Evolutionary conservation across 2,797 vertebrate genomes (phyloP).

Genomic region (Sus cebifrons): DNA sequence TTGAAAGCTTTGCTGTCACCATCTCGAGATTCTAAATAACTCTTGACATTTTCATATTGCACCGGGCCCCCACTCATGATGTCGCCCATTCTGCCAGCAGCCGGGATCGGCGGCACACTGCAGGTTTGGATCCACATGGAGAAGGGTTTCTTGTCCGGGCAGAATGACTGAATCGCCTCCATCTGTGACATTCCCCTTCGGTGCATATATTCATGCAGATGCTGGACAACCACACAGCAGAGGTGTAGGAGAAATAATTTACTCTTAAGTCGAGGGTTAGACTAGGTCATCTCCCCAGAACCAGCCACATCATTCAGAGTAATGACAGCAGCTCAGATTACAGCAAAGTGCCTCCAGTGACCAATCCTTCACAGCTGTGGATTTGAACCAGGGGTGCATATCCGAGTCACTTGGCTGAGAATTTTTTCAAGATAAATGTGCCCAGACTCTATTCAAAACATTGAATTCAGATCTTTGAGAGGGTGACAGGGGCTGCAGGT

Average conservation of each 20-base stretch:
- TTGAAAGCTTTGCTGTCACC: not conserved
- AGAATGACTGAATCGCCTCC: not conserved
- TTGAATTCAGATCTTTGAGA: not conserved
- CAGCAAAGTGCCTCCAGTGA: not conserved
- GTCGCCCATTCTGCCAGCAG: not conserved
- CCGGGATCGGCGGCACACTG: not conserved
- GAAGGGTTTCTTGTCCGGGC: not conserved
- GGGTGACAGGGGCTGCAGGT: not conserved
- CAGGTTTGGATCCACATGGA: not conserved
- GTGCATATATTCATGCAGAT: not conserved
- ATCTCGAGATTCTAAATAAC: not conserved
- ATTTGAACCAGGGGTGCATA: not conserved
- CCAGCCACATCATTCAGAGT: not conserved
- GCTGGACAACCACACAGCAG: not conserved
- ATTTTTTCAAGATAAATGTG: not conserved
- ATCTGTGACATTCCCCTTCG: not conserved
- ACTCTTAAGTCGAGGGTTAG: constrained; percentile 3
- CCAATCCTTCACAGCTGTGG: not conserved
- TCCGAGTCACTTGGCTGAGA: not conserved
- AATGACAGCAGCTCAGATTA: constrained; percentile 12
- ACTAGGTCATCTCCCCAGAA: not conserved
- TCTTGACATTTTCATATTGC: not conserved
- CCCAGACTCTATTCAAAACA: not conserved
- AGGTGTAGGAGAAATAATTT: constrained; percentile 29
- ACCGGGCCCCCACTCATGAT: not conserved